Evolutionary conservation across 92 coral and sea anemone genomes (phyloP), one percentile per base, ranked within the genome.

Genomic region (Hydrozoanthus gracilis): DNA sequence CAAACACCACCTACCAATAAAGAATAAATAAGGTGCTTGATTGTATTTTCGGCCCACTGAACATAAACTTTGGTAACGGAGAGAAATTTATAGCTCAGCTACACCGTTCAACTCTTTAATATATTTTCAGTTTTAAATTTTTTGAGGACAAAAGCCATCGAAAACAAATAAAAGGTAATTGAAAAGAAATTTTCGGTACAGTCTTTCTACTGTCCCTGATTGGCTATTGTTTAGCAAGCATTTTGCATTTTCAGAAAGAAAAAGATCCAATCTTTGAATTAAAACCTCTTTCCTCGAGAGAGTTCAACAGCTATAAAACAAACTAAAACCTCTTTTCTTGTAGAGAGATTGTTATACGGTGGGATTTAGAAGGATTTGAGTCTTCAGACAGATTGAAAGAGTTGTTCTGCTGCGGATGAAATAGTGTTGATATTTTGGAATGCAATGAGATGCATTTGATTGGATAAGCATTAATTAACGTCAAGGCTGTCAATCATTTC

Each of bases 371-470:
- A 78, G 77, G 72, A 62, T 90, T 88, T 86, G 86, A 86, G 82
- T 86, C 73, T 72, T 80, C 78, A 84, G 91, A 83, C 79, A 75
- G 93, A 83, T 86, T 86, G 83, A 87, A 86, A 77, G 89, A 85
- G 91, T 71, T 66, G 64, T 91, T 86, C 83, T 82, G 71, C 92
- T 70, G 73, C 72, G 74, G 88, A 48, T 86, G 89, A 88, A 90
- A 89, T 74, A 83, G 92, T 93, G 98, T 80, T 94, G 98, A 94
- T 93, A 94, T 56, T 83, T 56, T 77, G 95, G 98, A 94, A 94
- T 94, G 98, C 92, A 85, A 67, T 71, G 74, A 20, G 77, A 62
- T 78, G 88, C 78, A 65, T 92, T 86, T 94, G 98, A 94, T 94
- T 94, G 98, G 98, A 86, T 84, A 91, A 51, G 94, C 94, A 91